Percentiles rank a stretch among this genome's conserved stretches.
Evolutionary conservation across 2,888 invertebrate genomes (phyloP).

Genomic region (Thelaira solivaga): DNA sequence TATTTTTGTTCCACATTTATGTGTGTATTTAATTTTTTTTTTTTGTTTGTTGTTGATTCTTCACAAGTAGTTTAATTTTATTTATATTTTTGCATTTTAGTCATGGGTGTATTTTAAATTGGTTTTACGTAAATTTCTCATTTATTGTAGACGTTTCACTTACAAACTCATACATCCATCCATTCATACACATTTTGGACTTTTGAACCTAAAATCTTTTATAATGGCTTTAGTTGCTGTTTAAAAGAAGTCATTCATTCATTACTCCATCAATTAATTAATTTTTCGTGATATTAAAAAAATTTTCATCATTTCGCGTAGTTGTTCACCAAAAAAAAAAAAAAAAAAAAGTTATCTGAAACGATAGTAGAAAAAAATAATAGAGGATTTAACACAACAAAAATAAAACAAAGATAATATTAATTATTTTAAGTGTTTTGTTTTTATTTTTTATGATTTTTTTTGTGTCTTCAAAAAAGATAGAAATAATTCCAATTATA

Average conservation of each 20-base stretch:
- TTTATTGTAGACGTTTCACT: constrained; percentile 35
- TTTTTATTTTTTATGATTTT: too few species aligned
- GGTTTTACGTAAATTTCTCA: constrained; percentile 53
- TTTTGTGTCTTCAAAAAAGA: too few species aligned
- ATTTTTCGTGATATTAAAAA: too few species aligned
- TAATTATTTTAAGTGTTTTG: too few species aligned
- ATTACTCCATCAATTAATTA: neutral
- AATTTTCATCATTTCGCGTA: too few species aligned
- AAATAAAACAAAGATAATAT: too few species aligned
- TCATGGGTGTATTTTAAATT: constrained; percentile 57
- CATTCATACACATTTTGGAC: constrained; percentile 39
- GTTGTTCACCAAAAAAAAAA: too few species aligned
- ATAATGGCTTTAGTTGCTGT: neutral
- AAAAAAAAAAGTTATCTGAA: too few species aligned
- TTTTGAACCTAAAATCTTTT: constrained; percentile 45
- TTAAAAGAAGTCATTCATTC: constrained; percentile 40
- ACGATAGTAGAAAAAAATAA: too few species aligned
- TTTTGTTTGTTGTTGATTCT: neutral
- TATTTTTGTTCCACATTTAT: neutral
- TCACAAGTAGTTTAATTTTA: neutral
- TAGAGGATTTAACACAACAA: too few species aligned
- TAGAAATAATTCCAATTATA: too few species aligned
- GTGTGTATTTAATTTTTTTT: constrained; percentile 12
- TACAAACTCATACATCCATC: too few species aligned
- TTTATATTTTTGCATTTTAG: constrained; percentile 28